Evolutionary conservation across 1,140 invertebrate genomes (phyloP), one percentile per base, ranked within the genome.

Genomic region (honey bee (Apis mellifera)): DNA sequence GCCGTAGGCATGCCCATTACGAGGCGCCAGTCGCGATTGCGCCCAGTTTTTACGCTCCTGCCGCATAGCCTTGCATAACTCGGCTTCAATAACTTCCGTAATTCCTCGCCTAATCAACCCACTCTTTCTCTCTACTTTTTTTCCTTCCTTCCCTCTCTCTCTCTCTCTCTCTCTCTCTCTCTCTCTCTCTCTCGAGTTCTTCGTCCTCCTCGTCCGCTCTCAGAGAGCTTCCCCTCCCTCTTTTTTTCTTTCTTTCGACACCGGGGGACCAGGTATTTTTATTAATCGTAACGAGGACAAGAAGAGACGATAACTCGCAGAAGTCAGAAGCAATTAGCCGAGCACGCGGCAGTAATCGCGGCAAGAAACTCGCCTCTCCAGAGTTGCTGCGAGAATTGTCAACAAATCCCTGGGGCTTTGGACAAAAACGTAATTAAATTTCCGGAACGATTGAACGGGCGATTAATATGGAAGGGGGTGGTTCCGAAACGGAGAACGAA

Each of bases 11-110:
- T 62, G 86, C 82, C 86, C 86, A 87, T 87, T 87, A 87, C 80
- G 71, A 86, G 86, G 84, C 86, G 86, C 84, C 85, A 87, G 86
- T 77, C 70, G 84, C 84, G 81, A 87, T 86, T 87, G 84, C 76
- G 76, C 64, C 84, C 73, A 77, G 86, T 87, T 86, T 86, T 87
- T 87, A 86, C 86, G 68, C 42, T 17, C 66, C 81, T 86, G 78
- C 81, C 76, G 74, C 84, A 42, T 5, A 70, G 76, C 57, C 86
- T 87, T 87, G 84, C 86, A 86, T 86, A 87, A 87, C 82, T 57
- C 50, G 52, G 65, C 55, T 75, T 81, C 82, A 75, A 80, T 65
- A 86, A 62, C 77, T 87, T 86, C 85, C 84, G 85, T 84, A 87
- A 87, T 86, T 86, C 82, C 73, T 87, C 64, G 74, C 75, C 68